A percentile compares a stretch with the other conserved stretches of the same genome.
Conservation (phyloP, 2,113 vertebrate species). For the Tenebrosternarchus preto region DNA sequence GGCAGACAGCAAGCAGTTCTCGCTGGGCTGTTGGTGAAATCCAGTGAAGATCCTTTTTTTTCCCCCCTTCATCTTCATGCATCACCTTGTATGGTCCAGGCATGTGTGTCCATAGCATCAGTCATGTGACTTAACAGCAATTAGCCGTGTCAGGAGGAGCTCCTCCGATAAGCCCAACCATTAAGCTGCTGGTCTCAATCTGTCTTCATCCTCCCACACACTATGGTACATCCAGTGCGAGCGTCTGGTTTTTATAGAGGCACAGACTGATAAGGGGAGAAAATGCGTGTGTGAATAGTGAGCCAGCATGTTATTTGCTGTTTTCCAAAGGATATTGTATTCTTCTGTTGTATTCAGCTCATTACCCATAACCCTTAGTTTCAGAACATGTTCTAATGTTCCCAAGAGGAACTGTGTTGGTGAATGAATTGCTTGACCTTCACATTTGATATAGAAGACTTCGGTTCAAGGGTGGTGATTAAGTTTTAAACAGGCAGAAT, state of each 20-base stretch:
- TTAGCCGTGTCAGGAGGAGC: neutral
- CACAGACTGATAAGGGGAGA: neutral
- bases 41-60: neutral
- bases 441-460: neutral
- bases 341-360: neutral
- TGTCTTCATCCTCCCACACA: neutral
- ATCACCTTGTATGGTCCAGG: neutral
- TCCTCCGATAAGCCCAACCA: neutral
- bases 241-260: neutral
- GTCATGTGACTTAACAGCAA: neutral
- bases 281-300: too few relatives aligned
- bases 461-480: neutral
- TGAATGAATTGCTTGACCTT: neutral
- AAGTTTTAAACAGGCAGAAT: too few relatives aligned
- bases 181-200: neutral
- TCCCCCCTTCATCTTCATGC: too few relatives aligned
- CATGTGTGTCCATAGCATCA: neutral
- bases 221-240: too few relatives aligned
- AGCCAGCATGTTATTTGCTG: neutral
- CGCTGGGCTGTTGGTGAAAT: neutral
- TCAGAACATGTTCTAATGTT: neutral
- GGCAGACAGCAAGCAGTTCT: neutral
- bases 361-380: neutral
- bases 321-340: conserved; percentile 5
- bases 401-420: neutral